phyloP scores from a whole-genome alignment of 2,797 vertebrate species.

The Thripadectes ignobilis region DNA sequence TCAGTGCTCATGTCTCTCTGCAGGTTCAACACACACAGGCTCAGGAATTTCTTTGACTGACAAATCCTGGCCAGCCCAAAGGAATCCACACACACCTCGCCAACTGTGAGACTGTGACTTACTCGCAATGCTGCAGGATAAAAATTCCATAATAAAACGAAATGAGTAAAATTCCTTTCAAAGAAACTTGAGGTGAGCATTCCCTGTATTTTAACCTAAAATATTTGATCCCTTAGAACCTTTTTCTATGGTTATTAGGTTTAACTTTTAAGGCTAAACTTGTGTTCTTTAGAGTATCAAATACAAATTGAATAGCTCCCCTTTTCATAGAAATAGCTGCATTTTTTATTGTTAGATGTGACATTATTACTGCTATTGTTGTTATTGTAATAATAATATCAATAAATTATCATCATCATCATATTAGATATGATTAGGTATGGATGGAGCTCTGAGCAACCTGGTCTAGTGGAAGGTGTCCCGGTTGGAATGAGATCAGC shows the following conservation, averaged over 20 bases:
- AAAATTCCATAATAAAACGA: background rate
- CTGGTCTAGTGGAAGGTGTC: background rate
- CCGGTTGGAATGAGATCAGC: background rate
- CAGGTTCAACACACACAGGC: background rate
- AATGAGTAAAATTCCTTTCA: background rate
- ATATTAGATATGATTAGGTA: background rate
- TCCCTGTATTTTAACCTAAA: background rate
- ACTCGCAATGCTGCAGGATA: background rate
- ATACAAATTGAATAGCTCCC: background rate
- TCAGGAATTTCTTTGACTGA: background rate
- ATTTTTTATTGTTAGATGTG: background rate
- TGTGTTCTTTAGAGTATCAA: background rate
- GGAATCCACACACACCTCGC: background rate
- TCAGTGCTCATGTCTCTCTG: background rate
- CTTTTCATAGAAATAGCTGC: background rate
- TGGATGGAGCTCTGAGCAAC: background rate
- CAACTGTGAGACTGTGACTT: accelerated
- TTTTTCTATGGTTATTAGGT: background rate
- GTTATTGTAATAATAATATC: background rate
- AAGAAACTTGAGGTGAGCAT: accelerated
- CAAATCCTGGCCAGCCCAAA: background rate
- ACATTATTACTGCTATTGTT: background rate
- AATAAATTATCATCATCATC: background rate
- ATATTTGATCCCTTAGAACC: background rate
- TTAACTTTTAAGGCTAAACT: background rate